phyloP scores from a whole-genome alignment of 2,113 vertebrate genomes.

The Noturus placidus region DNA sequence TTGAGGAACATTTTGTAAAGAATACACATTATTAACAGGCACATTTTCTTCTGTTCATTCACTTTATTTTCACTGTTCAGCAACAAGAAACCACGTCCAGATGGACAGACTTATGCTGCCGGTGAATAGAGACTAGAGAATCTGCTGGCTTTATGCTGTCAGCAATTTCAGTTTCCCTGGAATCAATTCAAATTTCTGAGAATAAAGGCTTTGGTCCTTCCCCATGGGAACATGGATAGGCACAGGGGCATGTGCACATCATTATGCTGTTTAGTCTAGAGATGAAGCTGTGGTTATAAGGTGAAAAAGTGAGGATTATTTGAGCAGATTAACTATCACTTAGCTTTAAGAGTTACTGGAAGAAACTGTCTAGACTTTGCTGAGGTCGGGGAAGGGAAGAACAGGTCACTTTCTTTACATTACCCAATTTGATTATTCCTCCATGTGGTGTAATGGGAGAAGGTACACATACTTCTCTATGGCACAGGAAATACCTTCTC shows the following conservation, averaged over 20 bases:
- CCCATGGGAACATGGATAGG: conserved; percentile 17
- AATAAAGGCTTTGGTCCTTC: conserved; percentile 12
- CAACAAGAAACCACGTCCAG: conserved; percentile 57
- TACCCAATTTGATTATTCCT: conserved; percentile 37
- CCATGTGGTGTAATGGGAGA: conserved; percentile 45
- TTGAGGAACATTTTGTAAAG: neutral
- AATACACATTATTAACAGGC: neutral
- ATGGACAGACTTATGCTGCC: conserved; percentile 59
- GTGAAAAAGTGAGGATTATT: neutral
- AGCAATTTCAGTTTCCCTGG: conserved; percentile 29
- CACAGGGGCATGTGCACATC: conserved; percentile 4
- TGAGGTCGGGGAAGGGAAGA: neutral
- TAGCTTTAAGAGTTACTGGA: neutral
- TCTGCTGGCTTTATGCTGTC: conserved; percentile 41
- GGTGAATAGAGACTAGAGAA: conserved; percentile 46
- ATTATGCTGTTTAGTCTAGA: conserved; percentile 35
- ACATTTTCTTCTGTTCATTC: neutral
- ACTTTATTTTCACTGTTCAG: conserved; percentile 2
- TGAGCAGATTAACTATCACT: neutral
- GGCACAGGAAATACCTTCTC: conserved; percentile 51
- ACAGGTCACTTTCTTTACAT: conserved; percentile 38
- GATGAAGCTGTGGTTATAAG: neutral
- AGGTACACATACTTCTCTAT: conserved; percentile 34
- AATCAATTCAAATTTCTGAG: conserved; percentile 8
- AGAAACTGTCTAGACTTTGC: conserved; percentile 17